Evolutionary conservation across 2,888 invertebrate species (phyloP), one percentile per base, ranked within the genome.

Genomic region (Bombylius discolor): DNA sequence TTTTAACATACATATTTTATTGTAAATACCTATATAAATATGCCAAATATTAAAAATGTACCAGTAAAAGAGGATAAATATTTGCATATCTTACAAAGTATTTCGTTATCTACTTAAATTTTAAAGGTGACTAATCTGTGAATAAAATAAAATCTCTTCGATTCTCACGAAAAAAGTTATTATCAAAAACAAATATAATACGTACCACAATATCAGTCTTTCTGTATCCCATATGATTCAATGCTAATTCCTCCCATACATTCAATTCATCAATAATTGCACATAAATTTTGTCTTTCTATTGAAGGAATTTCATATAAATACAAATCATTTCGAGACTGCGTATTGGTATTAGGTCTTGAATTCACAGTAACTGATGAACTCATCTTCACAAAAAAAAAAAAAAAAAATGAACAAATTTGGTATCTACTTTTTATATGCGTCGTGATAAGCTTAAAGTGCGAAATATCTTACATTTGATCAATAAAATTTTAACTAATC

Each of bases 241-340:
- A 79, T 39, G 84, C 92, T 59, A 94, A 73, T 65, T 85, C 84
- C 67, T 84, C 82, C 92, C 92, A 94, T 64, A 82, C 79, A 62
- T 87, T 81, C 66, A 86, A 82, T 61, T 82, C 79, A 68, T 94
- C 93, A 53, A 94, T 76, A 62, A 91, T 79, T 62, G 81, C 77
- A 67, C 89, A 91, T 47, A 94, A 67, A 64, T 85, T 80, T 58
- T 78, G 80, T 57, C 85, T 78, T 64, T 84, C 81, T 34, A 77
- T 72, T 64, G 81, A 83, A 0, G 90, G 89, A 53, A 93, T 73
- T 61, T 89, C 78, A 68, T 88, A 86, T 65, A 90, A 81, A 66
- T 83, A 85, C 72, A 76, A 72, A 53, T 59, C 64, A 42, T 1
- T 11, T 4, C 12, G 8, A 42, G 8, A 11, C 11, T 42, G 39